Evolutionary conservation across 2,113 vertebrate genomes (phyloP), one percentile per base, ranked within the genome.

Genomic region (Periophthalmus modestus): DNA sequence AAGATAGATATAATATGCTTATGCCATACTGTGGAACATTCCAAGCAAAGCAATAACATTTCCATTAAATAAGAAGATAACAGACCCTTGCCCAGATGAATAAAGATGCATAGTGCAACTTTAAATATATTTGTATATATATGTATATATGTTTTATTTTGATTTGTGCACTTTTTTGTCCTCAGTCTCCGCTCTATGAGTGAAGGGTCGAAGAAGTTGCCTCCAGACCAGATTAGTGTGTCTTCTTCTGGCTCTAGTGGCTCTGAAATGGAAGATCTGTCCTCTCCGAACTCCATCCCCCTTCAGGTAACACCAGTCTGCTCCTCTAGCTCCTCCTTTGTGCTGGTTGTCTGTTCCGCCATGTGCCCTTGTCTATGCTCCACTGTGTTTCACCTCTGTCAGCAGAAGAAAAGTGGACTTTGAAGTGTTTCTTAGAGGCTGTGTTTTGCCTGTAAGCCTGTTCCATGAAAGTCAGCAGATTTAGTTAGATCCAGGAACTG

Each of bases 191-290:
- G 92, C 71, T 80, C 88, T 7, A 82, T 78, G 61, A 84, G 72
- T 15, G 93, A 94, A 0, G 80, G 82, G 3, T 71, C 90, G 2
- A 87, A 88, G 72, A 92, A 93, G 65, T 39, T 91, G 0, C 83
- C 86, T 7, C 83, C 85, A 0, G 95, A 95, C 71, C 92, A 93
- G 78, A 89, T 94, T 70, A 92, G 92, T 12, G 81, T 93, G 1
- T 92, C 93, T 0, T 94, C 93, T 0, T 93, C 91, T 21, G 92
- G 94, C 18, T 94, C 94, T 75, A 92, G 91, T 72, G 86, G 92
- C 21, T 94, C 92, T 19, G 93, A 94, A 73, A 88, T 92, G 73
- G 95, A 95, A 19, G 94, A 94, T 47, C 81, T 92, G 13, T 84
- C 88, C 39, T 86, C 78, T 12, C 75, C 87, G 1, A 87, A 78